Conservation (phyloP, 92 coral and sea anemone genomes). For the Scolanthus callimorphus region DNA sequence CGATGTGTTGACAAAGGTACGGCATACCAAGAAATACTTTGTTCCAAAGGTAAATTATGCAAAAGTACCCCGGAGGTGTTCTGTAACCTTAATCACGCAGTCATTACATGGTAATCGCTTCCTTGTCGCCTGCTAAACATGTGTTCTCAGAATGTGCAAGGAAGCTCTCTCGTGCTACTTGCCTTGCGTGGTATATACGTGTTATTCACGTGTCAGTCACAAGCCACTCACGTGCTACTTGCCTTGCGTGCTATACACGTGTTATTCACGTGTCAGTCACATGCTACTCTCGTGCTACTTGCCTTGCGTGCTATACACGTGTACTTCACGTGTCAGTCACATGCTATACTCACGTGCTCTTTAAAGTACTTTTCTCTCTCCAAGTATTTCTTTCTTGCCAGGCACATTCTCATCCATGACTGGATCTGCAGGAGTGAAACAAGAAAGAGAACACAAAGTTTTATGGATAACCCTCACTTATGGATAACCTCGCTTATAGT, state of each 20-base stretch:
- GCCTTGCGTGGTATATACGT: not conserved
- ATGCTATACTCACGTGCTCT: conserved; percentile 58
- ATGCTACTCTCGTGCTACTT: not conserved
- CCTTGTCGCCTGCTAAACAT: no score
- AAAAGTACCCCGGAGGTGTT: no score
- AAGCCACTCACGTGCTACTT: not conserved
- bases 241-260: not conserved
- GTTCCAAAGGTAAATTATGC: no score
- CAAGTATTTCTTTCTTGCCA: conserved; percentile 69
- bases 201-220: not conserved
- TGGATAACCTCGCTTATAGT: no score
- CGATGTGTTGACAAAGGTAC: no score
- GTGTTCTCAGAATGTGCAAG: no score
- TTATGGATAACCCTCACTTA: no score
- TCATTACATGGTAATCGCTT: no score
- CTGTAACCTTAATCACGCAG: no score
- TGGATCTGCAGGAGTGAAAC: conserved; percentile 65
- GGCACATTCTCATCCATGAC: conserved; percentile 79
- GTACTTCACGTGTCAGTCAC: not conserved
- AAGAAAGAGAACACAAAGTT: not conserved
- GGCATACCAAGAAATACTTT: no score
- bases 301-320: not conserved
- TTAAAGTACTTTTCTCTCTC: conserved; percentile 75
- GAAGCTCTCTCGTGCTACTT: not conserved
- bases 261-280: not conserved